A percentile compares a stretch with the other conserved stretches of the same genome.
Evolutionary conservation across 2,888 invertebrate species (phyloP).

Genomic region (Apodemia hepburni): DNA sequence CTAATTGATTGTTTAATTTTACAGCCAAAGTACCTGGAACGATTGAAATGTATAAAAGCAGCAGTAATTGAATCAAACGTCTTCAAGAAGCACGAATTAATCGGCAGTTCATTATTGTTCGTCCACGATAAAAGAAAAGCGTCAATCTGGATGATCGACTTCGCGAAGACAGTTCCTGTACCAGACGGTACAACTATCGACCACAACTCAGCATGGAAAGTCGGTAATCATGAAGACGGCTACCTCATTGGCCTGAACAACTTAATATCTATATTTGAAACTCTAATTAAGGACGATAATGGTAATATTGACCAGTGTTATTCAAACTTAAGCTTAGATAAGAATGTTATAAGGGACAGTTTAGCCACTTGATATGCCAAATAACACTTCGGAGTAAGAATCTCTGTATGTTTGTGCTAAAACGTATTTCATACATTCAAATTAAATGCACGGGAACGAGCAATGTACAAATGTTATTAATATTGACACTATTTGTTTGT

Average conservation of each 20-base stretch:
- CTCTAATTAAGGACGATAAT: constrained; percentile 75
- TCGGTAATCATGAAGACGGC: constrained; percentile 98
- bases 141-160: constrained; percentile 98
- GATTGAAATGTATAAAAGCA: constrained; percentile 90
- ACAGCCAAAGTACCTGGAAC: constrained; percentile 91
- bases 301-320: constrained; percentile 63
- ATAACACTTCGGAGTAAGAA: constrained; percentile 30
- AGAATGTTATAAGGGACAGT: constrained; percentile 59
- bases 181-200: constrained; percentile 87
- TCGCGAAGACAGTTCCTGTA: constrained; percentile 95
- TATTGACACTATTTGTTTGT: constrained; percentile 11
- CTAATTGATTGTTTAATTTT: constrained; percentile 28
- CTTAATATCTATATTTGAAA: constrained; percentile 90
- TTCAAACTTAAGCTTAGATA: constrained; percentile 53
- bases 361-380: constrained; percentile 60
- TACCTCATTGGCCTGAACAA: constrained; percentile 96
- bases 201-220: constrained; percentile 93
- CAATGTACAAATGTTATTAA: constrained; percentile 23
- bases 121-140: constrained; percentile 95
- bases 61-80: constrained; percentile 93
- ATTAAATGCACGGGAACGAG: constrained; percentile 13
- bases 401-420: constrained; percentile 29
- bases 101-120: constrained; percentile 96
- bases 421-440: constrained; percentile 18
- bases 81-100: constrained; percentile 95